These are phyloP conservation scores for Siphlonurus alternatus DNA, from an alignment of 2,888 invertebrate genomes.

Conservation along the genomic window DNA sequence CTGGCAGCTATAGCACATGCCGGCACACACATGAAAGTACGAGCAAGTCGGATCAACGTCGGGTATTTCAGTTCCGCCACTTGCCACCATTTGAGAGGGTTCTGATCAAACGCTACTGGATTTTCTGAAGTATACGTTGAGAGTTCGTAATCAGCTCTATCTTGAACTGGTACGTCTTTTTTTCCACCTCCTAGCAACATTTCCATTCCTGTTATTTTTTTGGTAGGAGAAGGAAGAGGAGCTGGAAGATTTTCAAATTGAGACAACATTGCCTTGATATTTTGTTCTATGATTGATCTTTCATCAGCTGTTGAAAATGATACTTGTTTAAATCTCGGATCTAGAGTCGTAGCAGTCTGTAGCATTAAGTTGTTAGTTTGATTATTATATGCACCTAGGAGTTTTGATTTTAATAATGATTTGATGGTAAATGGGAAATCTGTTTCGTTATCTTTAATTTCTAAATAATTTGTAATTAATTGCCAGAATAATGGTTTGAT, in stretches of 20 bases:
- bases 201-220: constrained; percentile 28
- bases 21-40: constrained; percentile 29
- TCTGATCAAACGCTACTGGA: constrained; percentile 28
- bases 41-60: constrained; percentile 25
- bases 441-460: constrained; percentile 25
- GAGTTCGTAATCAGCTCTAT: constrained; percentile 28
- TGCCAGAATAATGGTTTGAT: constrained; percentile 32
- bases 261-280: background rate
- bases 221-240: background rate
- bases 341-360: constrained; percentile 23
- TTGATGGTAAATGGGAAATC: constrained; percentile 24
- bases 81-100: constrained; percentile 29
- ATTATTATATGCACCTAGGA: constrained; percentile 22
- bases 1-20: constrained; percentile 27
- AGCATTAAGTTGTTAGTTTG: constrained; percentile 25
- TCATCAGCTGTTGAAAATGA: background rate
- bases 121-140: constrained; percentile 30
- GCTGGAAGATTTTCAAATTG: background rate
- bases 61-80: constrained; percentile 26
- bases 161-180: constrained; percentile 25
- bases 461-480: constrained; percentile 28
- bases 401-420: constrained; percentile 24
- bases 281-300: background rate
- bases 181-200: constrained; percentile 24
- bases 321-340: background rate